phyloP scores from a whole-genome alignment of 2,888 invertebrate species.

The Nephrotoma guestfalica region DNA sequence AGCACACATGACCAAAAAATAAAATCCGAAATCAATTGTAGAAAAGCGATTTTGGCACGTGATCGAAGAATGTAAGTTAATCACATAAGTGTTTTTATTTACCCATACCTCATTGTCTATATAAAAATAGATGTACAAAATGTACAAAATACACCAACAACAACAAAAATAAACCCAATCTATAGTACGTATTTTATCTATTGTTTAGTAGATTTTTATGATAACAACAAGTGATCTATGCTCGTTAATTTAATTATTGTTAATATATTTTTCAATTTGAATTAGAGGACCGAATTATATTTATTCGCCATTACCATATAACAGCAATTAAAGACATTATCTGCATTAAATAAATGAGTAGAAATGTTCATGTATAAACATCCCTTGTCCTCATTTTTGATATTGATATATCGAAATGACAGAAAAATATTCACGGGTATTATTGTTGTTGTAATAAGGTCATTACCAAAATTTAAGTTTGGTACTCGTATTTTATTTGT shows the following conservation, averaged over 20 bases:
- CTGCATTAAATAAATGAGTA: neutral
- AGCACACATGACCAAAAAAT: neutral
- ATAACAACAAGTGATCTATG: neutral
- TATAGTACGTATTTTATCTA: neutral
- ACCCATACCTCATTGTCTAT: neutral
- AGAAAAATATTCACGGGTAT: neutral
- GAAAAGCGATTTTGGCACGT: slow-evolving; percentile 9
- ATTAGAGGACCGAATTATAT: neutral
- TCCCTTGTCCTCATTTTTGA: neutral
- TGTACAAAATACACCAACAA: neutral
- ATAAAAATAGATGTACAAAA: neutral
- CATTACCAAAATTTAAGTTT: neutral
- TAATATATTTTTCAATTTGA: neutral
- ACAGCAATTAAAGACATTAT: neutral
- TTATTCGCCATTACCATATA: neutral
- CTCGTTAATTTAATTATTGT: neutral
- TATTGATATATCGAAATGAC: neutral
- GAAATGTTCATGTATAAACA: neutral
- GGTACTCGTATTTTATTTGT: neutral
- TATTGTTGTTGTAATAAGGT: neutral
- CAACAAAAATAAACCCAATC: neutral
- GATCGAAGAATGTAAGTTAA: slow-evolving; percentile 13
- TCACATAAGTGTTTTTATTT: slow-evolving; percentile 12
- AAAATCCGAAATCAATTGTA: neutral
- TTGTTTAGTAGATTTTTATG: neutral